phyloP scores from a whole-genome alignment of 2,113 vertebrate genomes.

The Pterocles orientalis region DNA sequence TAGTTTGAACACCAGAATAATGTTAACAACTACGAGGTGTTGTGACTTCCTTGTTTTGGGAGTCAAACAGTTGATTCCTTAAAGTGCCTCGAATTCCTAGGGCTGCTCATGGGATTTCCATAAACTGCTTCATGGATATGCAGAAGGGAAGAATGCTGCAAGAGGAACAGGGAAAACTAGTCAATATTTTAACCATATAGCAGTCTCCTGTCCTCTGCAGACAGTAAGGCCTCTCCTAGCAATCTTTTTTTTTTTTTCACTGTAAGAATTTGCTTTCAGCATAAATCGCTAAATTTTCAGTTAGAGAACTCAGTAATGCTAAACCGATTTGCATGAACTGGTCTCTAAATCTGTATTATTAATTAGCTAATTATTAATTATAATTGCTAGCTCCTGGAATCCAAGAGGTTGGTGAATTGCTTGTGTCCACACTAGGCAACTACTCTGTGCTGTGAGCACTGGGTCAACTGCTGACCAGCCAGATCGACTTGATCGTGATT shows the following conservation, averaged over 20 bases:
- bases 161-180: not conserved
- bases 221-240: not conserved
- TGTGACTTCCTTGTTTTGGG: not conserved
- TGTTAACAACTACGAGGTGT: not conserved
- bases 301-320: not conserved
- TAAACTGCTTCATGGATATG: not conserved
- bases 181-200: not conserved
- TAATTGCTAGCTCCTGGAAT: not conserved
- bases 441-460: no score
- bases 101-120: not conserved
- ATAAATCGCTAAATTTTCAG: not conserved
- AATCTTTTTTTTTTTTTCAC: not conserved
- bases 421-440: fast-evolving
- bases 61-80: not conserved
- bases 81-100: not conserved
- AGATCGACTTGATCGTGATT: not conserved
- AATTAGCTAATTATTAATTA: no score
- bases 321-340: not conserved
- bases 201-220: not conserved
- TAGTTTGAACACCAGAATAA: not conserved
- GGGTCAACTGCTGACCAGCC: not conserved
- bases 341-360: not conserved
- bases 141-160: not conserved
- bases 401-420: not conserved
- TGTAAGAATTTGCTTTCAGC: not conserved